Percentiles rank a stretch among this genome's conserved stretches.
These are phyloP conservation scores for Linepithema humile DNA, from an alignment of 1,140 invertebrate species.

Conservation along the genomic window DNA sequence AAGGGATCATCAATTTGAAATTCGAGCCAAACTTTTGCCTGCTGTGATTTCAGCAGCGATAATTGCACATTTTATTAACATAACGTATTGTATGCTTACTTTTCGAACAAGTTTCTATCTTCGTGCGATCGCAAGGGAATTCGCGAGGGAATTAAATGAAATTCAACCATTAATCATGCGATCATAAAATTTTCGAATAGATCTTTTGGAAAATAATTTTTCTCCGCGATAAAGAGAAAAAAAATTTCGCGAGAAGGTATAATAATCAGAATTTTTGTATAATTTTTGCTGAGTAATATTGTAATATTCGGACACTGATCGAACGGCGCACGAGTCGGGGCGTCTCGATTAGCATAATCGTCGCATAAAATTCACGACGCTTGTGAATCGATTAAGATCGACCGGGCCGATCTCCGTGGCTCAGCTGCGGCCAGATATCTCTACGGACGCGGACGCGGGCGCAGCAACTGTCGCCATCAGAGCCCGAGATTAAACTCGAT, in stretches of 20 bases:
- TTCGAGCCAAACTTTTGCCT: background rate
- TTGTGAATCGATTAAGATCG: conserved; percentile 30
- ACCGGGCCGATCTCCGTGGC: conserved; percentile 15
- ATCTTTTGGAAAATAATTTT: too few species aligned
- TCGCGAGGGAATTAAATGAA: too few species aligned
- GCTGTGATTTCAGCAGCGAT: background rate
- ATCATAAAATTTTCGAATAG: too few species aligned
- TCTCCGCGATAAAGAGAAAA: background rate
- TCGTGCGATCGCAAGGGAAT: too few species aligned
- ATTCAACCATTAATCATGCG: too few species aligned
- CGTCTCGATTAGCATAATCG: conserved; percentile 57
- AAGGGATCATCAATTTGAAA: conserved; percentile 28
- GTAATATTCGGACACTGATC: background rate
- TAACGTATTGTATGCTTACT: too few species aligned
- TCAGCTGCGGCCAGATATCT: conserved; percentile 60
- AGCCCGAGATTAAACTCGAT: conserved; percentile 35
- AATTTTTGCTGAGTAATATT: background rate
- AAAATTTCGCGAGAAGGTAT: too few species aligned
- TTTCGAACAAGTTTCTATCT: too few species aligned
- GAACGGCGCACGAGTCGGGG: background rate
- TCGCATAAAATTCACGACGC: conserved; percentile 39
- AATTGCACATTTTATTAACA: background rate
- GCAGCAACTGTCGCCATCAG: conserved; percentile 17
- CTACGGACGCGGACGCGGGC: background rate
- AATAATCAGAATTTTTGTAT: background rate